Base-by-base conservation (phyloP, 2,797 vertebrate genomes). In the Melanotaenia parkinsoni region DNA sequence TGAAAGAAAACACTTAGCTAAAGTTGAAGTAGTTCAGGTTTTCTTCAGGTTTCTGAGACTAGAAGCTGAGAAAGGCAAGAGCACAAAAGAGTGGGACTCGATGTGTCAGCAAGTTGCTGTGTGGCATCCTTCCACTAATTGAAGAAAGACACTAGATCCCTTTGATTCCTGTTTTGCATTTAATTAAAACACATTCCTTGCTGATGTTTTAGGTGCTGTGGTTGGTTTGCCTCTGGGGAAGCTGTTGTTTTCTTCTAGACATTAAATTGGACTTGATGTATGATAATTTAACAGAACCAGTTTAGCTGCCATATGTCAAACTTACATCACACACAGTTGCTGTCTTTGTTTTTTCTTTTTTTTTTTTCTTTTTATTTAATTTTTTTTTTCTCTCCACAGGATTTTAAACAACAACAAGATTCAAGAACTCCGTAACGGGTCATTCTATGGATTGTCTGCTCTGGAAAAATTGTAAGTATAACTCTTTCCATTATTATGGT, bases 381-480 rank as follows among this genome's bases (percentile, higher is more conserved):
- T 28, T 81, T 82, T 0, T 9, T 62, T 0, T 77, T 60, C 74
- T 43, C 94, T 90, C 91, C 81, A 64, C 94, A 99, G 98, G 91
- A 97, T 98, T 93, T 89, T 99, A 80, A 99, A 96, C 94, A 98
- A 96, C 92, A 99, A 99, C 86, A 99, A 97, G 93, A 99, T 99
- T 93, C 95, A 96, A 0, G 96, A 97, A 73, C 91, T 99, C 88
- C 95, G 94, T 92, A 99, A 99, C 80, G 96, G 95, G 77, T 99
- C 97, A 16, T 99, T 99, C 91, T 85, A 89, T 72, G 97, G 98
- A 56, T 93, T 98, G 82, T 93, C 89, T 82, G 88, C 95, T 65
- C 94, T 99, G 74, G 97, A 99, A 91, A 96, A 97, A 96, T 77
- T 99, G 98, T 99, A 92, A 99, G 98, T 95, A 91, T 16, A 0